phyloP scores from a whole-genome alignment of 2,888 invertebrate species.

The Andrena hattorfiana region DNA sequence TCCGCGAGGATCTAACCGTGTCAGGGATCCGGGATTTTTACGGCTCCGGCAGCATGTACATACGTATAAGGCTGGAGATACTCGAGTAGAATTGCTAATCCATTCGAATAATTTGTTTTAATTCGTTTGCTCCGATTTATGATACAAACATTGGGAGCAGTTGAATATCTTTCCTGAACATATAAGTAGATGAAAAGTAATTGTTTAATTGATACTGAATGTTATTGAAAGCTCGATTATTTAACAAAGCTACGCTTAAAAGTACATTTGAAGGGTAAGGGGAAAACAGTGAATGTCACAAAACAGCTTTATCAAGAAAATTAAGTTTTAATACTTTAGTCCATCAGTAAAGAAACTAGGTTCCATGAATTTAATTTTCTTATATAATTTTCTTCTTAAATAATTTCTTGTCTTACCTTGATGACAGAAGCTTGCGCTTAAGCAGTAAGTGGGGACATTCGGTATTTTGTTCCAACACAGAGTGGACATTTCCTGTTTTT shows the following conservation, averaged over 20 bases:
- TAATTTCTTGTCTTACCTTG: too few species aligned
- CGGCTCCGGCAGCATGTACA: conserved; percentile 26
- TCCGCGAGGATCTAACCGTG: conserved; percentile 53
- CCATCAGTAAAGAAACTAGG: too few species aligned
- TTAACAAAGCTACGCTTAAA: not conserved
- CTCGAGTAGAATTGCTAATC: conserved; percentile 47
- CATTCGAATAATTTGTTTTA: conserved; percentile 13
- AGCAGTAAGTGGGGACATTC: too few species aligned
- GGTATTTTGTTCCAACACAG: too few species aligned
- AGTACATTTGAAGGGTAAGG: not conserved
- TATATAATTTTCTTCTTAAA: too few species aligned
- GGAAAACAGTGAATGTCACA: not conserved
- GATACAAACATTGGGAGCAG: not conserved
- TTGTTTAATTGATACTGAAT: not conserved
- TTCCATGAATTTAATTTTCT: too few species aligned
- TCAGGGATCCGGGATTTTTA: conserved; percentile 61
- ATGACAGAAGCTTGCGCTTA: too few species aligned
- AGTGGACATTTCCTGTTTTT: too few species aligned
- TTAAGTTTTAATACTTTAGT: too few species aligned
- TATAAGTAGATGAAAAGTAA: not conserved
- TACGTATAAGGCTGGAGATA: conserved; percentile 24
- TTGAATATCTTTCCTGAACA: not conserved
- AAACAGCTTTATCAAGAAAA: not conserved
- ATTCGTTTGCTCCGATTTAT: not conserved
- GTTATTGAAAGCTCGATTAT: not conserved